Conservation (phyloP, 1,140 invertebrate species). For the Teleopsis dalmanni region DNA sequence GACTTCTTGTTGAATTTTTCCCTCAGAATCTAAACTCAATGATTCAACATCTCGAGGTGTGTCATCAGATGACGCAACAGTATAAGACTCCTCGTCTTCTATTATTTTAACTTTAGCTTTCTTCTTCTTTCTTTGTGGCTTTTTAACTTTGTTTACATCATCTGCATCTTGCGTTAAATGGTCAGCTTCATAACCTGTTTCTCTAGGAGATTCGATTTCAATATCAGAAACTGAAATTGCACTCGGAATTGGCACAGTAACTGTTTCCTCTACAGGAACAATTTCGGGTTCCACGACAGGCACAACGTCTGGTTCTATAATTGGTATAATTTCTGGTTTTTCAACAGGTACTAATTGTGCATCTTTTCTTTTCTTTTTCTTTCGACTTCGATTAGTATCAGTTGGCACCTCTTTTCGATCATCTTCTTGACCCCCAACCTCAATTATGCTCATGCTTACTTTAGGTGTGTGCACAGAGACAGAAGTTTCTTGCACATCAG, state of each 20-base stretch:
- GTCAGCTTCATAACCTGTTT: conserved; percentile 51
- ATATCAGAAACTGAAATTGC: conserved; percentile 19
- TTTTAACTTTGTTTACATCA: conserved; percentile 25
- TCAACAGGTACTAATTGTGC: conserved; percentile 25
- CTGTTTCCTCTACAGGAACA: conserved; percentile 17
- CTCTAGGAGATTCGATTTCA: conserved; percentile 19
- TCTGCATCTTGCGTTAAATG: conserved; percentile 47
- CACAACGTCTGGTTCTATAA: conserved; percentile 17
- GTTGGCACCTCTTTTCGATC: conserved; percentile 19
- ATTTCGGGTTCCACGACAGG: conserved; percentile 29
- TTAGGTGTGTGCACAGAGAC: conserved; percentile 15
- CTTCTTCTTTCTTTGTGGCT: conserved; percentile 47
- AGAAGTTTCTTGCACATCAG: conserved; percentile 8
- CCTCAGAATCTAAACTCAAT: conserved; percentile 18
- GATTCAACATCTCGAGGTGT: conserved; percentile 12
- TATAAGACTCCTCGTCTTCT: conserved; percentile 42
- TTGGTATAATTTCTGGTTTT: too few species aligned
- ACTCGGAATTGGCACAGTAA: not conserved
- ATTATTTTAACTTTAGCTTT: conserved; percentile 39
- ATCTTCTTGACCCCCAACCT: conserved; percentile 15
- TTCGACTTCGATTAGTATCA: conserved; percentile 38
- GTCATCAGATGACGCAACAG: conserved; percentile 40
- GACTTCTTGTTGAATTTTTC: conserved; percentile 24
- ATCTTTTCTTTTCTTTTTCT: conserved; percentile 44
- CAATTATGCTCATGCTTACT: conserved; percentile 35